phyloP scores from a whole-genome alignment of 1,140 invertebrate species.

The Zaprionus ghesquierei region DNA sequence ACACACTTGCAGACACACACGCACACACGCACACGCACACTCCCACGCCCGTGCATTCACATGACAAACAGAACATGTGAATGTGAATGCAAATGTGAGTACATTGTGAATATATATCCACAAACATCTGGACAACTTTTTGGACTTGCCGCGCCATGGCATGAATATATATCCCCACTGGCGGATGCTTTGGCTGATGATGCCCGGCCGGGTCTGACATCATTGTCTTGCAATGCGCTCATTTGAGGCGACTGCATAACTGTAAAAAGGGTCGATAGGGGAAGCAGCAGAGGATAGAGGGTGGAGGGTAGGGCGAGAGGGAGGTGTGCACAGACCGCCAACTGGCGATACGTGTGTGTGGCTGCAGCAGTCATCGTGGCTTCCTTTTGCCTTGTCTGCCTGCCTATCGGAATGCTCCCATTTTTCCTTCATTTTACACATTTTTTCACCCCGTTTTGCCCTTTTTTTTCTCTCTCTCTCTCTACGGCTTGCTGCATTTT shows the following conservation, averaged over 20 bases:
- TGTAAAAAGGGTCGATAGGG: constrained; percentile 27
- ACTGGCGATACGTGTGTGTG: constrained; percentile 6
- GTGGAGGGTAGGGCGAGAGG: background rate
- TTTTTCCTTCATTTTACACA: constrained; percentile 50
- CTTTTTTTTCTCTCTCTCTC: constrained; percentile 35
- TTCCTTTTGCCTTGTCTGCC: background rate
- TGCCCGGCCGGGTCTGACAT: constrained; percentile 49
- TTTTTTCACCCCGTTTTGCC: constrained; percentile 38
- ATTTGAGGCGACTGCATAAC: constrained; percentile 52
- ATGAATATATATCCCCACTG: constrained; percentile 25
- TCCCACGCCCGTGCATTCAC: background rate
- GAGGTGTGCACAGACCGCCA: background rate
- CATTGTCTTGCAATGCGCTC: constrained; percentile 76
- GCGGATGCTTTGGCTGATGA: constrained; percentile 36
- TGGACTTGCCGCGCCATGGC: background rate
- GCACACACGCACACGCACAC: background rate
- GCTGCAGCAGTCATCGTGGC: background rate
- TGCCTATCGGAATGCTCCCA: constrained; percentile 49
- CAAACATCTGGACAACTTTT: constrained; percentile 53
- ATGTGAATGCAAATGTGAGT: constrained; percentile 50
- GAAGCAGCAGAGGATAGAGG: too few species aligned
- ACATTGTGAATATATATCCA: constrained; percentile 46
- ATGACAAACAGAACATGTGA: constrained; percentile 35
- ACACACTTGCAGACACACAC: constrained; percentile 14
- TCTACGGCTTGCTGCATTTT: constrained; percentile 7